These are phyloP conservation scores for Agriotes lineatus DNA, from an alignment of 2,888 invertebrate species.

Conservation along the genomic window DNA sequence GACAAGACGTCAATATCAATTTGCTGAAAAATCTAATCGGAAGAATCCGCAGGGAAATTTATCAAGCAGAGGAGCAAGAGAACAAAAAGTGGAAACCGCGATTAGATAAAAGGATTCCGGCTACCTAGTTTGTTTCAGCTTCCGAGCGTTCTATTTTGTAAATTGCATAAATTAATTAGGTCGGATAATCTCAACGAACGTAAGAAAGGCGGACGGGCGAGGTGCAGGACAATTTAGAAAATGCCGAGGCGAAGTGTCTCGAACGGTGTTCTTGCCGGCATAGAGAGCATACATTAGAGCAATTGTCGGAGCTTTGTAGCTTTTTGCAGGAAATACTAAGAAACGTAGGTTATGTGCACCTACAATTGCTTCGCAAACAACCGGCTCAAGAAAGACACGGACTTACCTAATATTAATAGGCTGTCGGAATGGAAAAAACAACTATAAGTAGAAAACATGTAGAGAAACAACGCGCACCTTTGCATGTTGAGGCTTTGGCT, in stretches of 20 bases:
- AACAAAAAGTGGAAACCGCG: slow-evolving; percentile 17
- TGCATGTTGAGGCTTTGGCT: background rate
- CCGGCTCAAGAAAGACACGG: slow-evolving; percentile 5
- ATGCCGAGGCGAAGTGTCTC: slow-evolving; percentile 39
- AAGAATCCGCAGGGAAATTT: slow-evolving; percentile 23
- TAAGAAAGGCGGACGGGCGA: slow-evolving; percentile 31
- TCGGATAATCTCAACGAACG: slow-evolving; percentile 33
- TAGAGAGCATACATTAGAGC: slow-evolving; percentile 26
- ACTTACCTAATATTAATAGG: slow-evolving; percentile 5
- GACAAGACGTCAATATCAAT: slow-evolving; percentile 27
- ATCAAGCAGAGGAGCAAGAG: slow-evolving; percentile 5
- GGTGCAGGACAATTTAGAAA: slow-evolving; percentile 38
- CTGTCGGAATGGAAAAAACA: slow-evolving; percentile 4
- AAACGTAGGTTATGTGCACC: slow-evolving; percentile 13
- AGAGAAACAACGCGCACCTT: background rate
- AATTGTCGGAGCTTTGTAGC: slow-evolving; percentile 27
- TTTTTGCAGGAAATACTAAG: slow-evolving; percentile 23
- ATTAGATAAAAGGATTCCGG: slow-evolving; percentile 22
- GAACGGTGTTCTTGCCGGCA: slow-evolving; percentile 23
- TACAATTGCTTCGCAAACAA: slow-evolving; percentile 15
- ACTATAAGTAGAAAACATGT: background rate
- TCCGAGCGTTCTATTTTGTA: slow-evolving; percentile 28
- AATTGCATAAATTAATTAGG: slow-evolving; percentile 41
- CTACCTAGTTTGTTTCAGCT: slow-evolving; percentile 22
- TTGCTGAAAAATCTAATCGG: slow-evolving; percentile 14